Base-by-base conservation (phyloP, 1,140 invertebrate species). In the Zaprionus capensis region DNA sequence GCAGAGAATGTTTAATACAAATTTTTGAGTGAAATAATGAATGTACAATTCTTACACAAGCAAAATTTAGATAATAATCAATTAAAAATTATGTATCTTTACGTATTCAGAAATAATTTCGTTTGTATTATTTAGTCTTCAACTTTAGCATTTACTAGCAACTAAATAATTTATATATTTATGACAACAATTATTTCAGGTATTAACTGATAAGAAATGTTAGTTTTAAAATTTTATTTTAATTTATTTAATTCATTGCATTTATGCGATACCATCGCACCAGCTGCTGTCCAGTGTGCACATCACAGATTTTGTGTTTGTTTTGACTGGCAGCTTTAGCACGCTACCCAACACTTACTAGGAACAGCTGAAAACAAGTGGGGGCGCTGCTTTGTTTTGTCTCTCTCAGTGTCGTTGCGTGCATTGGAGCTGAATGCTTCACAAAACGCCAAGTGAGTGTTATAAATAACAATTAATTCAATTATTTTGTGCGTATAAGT, bases 391-490 rank as follows among this genome's bases (percentile, higher is more conserved):
- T 58, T 64, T 36, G 14, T 51, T 26, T n/a, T 31, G 61, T 49
- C 46, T n/a, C 36, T 57, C 46, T 59, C 72, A 87, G 72, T 87
- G 67, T 81, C 68, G 70, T 78, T 83, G 69, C 68, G 44, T 41
- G 57, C 68, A 38, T 62, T 20, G 71, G 44, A 71, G 68, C 77
- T 69, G 58, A 69, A 77, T 66, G 78, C 67, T 73, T 71, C 57
- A 46, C 28, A 73, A 68, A 65, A 38, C 56, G 62, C 31, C 28
- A 68, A 71, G 82, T 81, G 76, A 69, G 78, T 77, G 68, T 49
- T 51, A 64, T 61, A 65, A 88, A 78, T 84, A 76, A 83, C 36
- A 63, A 65, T 81, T 81, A 87, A 78, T 67, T 78, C 11, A 85
- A 76, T 56, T 83, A 71, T 78, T 59, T 73, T 63, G 9, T 76